A percentile compares a stretch with the other conserved stretches of the same genome.
Conservation (phyloP, 2,888 invertebrate species). For the Oscheius sp. region DNA sequence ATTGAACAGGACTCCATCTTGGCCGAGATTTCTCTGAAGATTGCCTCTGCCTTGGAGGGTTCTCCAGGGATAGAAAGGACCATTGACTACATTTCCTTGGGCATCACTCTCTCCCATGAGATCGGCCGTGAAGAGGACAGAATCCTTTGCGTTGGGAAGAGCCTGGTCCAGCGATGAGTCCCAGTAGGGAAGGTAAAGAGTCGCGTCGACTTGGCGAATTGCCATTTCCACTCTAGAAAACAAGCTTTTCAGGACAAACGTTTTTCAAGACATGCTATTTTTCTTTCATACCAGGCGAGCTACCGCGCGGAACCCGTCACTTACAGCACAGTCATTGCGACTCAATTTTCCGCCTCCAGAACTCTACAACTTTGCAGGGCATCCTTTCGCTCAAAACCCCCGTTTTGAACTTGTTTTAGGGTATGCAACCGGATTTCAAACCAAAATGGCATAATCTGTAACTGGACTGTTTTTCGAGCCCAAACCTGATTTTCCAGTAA, state of each 20-base stretch:
- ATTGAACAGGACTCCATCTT: constrained; percentile 50
- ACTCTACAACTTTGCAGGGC: too few species aligned
- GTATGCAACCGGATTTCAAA: too few species aligned
- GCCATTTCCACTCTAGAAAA: constrained; percentile 65
- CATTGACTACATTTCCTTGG: constrained; percentile 48
- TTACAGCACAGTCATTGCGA: too few species aligned
- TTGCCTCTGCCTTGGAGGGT: constrained; percentile 53
- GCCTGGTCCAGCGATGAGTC: constrained; percentile 69
- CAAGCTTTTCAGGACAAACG: constrained; percentile 3
- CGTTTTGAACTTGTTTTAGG: too few species aligned
- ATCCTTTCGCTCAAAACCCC: too few species aligned
- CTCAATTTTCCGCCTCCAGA: too few species aligned
- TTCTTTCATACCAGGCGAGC: too few species aligned
- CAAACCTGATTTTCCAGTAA: too few species aligned
- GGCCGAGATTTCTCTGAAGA: constrained; percentile 56
- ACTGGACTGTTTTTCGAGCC: too few species aligned
- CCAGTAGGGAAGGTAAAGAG: constrained; percentile 70
- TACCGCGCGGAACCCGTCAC: too few species aligned
- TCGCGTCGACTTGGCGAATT: constrained; percentile 63
- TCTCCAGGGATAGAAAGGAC: constrained; percentile 63
- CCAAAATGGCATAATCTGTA: too few species aligned
- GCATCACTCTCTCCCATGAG: constrained; percentile 52
- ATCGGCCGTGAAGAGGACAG: constrained; percentile 21
- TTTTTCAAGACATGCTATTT: too few species aligned
- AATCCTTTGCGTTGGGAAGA: constrained; percentile 25